Conservation (phyloP, 1,140 invertebrate species). For the Saxidomus purpurata region DNA sequence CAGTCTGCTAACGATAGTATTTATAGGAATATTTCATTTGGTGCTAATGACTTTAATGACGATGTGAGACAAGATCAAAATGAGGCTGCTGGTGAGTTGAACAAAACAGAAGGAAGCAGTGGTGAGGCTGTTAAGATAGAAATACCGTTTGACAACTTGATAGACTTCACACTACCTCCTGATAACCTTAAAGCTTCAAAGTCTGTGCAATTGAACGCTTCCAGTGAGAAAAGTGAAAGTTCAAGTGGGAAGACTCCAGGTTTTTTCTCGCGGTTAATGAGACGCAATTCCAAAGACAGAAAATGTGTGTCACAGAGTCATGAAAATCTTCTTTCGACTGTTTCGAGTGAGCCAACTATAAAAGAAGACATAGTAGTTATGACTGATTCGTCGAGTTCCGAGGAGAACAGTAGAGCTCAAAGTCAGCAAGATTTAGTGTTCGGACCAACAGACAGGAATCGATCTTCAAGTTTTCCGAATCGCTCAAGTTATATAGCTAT, state of each 20-base stretch:
- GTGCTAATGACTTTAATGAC: constrained; percentile 17
- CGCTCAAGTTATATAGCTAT: constrained; percentile 78
- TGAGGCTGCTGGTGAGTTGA: too few species aligned
- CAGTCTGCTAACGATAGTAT: not conserved
- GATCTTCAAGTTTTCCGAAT: constrained; percentile 84
- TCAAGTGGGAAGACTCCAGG: constrained; percentile 73
- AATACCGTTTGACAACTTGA: constrained; percentile 60
- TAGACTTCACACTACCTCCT: constrained; percentile 53
- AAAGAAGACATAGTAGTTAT: constrained; percentile 45
- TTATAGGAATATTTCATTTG: constrained; percentile 34
- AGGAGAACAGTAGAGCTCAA: constrained; percentile 55
- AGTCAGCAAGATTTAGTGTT: constrained; percentile 67
- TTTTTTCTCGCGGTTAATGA: constrained; percentile 80
- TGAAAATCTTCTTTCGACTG: constrained; percentile 77
- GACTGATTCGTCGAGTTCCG: constrained; percentile 8
- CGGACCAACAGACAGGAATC: constrained; percentile 60
- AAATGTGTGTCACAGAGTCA: constrained; percentile 78
- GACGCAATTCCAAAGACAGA: constrained; percentile 81
- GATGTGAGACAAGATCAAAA: not conserved
- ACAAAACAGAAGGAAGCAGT: not conserved
- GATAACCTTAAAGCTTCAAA: constrained; percentile 56
- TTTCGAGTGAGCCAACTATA: constrained; percentile 69
- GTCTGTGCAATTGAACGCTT: constrained; percentile 35
- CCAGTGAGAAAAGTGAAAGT: constrained; percentile 46
- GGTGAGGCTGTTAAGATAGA: constrained; percentile 19